Conservation (phyloP, 2,888 invertebrate species). For the Meiosimyza decipiens region DNA sequence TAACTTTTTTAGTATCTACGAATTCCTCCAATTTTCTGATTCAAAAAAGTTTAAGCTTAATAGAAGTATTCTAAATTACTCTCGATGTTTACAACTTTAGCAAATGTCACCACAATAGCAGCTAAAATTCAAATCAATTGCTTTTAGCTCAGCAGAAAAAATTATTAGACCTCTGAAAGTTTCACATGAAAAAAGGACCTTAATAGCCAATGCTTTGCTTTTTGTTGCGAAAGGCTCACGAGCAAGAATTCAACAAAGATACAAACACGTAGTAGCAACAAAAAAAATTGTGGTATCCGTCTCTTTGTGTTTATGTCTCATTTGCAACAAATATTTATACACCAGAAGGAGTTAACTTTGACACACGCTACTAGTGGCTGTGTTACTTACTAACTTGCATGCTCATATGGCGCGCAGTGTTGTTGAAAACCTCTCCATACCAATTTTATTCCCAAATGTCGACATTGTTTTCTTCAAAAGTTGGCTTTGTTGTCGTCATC, state of each 20-base stretch:
- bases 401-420: not conserved
- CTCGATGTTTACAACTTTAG: too few species aligned
- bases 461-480: not conserved
- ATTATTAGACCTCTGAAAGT: not conserved
- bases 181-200: not conserved
- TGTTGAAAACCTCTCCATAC: not conserved
- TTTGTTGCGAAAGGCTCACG: not conserved
- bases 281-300: conserved; percentile 12
- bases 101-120: too few species aligned
- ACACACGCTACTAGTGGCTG: not conserved
- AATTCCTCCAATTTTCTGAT: too few species aligned
- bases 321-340: conserved; percentile 33
- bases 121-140: too few species aligned
- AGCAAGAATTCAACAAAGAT: not conserved
- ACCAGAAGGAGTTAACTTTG: conserved; percentile 27
- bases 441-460: conserved; percentile 9
- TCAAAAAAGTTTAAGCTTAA: too few species aligned
- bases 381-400: not conserved
- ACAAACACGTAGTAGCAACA: not conserved
- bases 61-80: too few species aligned
- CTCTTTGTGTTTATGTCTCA: conserved; percentile 32
- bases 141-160: not conserved
- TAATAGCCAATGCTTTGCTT: not conserved
- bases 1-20: too few species aligned
- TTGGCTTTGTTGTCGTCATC: too few species aligned